Evolutionary conservation across 2,888 invertebrate genomes (phyloP), one percentile per base, ranked within the genome.

Genomic region (Netelia inedita): DNA sequence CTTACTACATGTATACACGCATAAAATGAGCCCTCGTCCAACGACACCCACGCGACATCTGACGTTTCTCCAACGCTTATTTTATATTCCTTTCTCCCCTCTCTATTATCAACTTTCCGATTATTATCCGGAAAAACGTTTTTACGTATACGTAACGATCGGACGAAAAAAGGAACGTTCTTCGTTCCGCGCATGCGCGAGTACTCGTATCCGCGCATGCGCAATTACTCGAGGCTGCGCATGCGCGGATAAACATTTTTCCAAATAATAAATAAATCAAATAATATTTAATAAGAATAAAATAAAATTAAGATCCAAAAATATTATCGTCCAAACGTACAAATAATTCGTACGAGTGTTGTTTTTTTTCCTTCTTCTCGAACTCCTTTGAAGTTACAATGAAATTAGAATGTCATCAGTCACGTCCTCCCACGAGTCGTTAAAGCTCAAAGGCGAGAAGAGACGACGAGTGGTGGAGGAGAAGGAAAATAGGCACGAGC

Each of bases 41-140:
- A 14, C 61, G 50, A 84, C 84, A 73, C 84, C 84, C 81, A 84
- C 84, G 84, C 57, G 14, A 55, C 46, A 73, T 72, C 81, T 81
- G 66, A 80, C 72, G 73, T 68, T 73, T 73, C 72, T 76, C 80
- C 43, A 55, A 74, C 63, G 59, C 63, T 75, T 75, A 46, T 66
- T 68, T 68, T 76, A 21, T 28, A 41, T 55, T 14, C 16, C 57
- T 55, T 19, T 76, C 23, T 57, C 21, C 41, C 21, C 41, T 28
- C 65, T 55, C 63, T 57, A 61, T 61, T 35, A 23, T 10, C 19
- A 35, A 43, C 21, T 73, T 81, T 75, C 19, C 69, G 71, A 82
- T 76, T 57, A 55, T 28, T 46, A 71, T 75, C 57, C 63, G 21
- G 71, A 63, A 53, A 74, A 68, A 74, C 68, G 57, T 65, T 75